Evolutionary conservation across 2,113 vertebrate species (phyloP).

Genomic region (Brachypteracias leptosomus): DNA sequence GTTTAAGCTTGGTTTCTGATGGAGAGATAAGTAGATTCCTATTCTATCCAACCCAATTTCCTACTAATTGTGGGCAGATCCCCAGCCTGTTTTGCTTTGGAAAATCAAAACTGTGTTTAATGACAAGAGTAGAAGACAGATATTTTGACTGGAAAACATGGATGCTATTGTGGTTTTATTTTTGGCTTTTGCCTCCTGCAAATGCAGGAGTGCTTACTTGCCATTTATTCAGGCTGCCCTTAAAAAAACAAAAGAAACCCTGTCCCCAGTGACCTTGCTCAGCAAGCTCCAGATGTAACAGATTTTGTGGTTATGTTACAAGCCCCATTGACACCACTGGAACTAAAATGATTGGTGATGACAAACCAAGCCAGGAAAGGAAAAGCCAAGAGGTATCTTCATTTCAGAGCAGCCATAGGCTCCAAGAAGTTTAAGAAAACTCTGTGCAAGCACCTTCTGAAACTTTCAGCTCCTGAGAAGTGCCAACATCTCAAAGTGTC

Average conservation of each 20-base stretch:
- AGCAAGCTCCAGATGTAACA: neutral
- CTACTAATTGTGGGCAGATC: neutral
- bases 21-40: neutral
- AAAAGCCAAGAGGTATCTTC: neutral
- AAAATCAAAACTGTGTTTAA: neutral
- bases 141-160: neutral
- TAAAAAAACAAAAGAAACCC: neutral
- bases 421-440: neutral
- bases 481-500: neutral
- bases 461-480: neutral
- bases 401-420: neutral
- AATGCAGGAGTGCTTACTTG: neutral
- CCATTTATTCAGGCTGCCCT: neutral
- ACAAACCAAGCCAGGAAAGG: neutral
- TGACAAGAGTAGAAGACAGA: neutral
- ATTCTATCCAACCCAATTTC: neutral
- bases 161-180: neutral
- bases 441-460: neutral
- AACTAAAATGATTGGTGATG: neutral
- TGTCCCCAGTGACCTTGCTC: neutral
- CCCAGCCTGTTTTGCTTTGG: neutral
- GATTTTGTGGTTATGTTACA: slow-evolving; percentile 30
- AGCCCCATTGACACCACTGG: neutral
- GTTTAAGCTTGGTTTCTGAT: slow-evolving; percentile 15
- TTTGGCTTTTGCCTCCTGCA: neutral